Conservation (phyloP, 2,888 invertebrate genomes). For the Adelphocoris suturalis region DNA sequence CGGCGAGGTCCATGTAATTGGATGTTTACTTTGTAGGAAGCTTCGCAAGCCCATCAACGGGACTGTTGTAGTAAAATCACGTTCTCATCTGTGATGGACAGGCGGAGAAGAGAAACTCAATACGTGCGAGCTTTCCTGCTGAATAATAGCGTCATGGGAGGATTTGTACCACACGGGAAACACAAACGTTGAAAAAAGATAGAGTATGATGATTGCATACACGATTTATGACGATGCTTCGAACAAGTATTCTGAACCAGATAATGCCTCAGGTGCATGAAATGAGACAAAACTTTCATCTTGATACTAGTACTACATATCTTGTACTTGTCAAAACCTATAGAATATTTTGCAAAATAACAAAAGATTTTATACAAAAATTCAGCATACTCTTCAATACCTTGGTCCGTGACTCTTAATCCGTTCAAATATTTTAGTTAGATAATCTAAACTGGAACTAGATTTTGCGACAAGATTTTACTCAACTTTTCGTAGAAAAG, state of each 20-base stretch:
- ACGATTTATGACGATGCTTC: not conserved
- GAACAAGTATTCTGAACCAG: not conserved
- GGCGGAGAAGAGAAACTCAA: not conserved
- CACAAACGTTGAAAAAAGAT: not conserved
- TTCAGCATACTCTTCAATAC: too few species aligned
- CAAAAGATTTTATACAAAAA: too few species aligned
- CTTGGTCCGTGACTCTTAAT: too few species aligned
- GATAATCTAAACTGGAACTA: too few species aligned
- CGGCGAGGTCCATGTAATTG: not conserved
- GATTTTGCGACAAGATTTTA: too few species aligned
- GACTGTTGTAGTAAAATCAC: not conserved
- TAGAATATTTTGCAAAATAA: too few species aligned
- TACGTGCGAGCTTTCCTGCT: not conserved
- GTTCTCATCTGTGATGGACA: not conserved
- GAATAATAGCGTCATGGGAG: not conserved
- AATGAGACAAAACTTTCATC: too few species aligned
- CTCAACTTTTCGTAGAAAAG: too few species aligned
- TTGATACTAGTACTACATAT: too few species aligned
- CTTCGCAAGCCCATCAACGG: not conserved
- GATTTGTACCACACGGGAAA: not conserved
- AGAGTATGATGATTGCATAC: not conserved
- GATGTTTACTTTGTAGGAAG: conserved; percentile 23
- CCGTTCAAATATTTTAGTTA: too few species aligned
- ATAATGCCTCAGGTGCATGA: not conserved
- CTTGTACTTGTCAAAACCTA: too few species aligned